Conservation (phyloP, 2,113 vertebrate species). For the Tragelaphus buxtoni region DNA sequence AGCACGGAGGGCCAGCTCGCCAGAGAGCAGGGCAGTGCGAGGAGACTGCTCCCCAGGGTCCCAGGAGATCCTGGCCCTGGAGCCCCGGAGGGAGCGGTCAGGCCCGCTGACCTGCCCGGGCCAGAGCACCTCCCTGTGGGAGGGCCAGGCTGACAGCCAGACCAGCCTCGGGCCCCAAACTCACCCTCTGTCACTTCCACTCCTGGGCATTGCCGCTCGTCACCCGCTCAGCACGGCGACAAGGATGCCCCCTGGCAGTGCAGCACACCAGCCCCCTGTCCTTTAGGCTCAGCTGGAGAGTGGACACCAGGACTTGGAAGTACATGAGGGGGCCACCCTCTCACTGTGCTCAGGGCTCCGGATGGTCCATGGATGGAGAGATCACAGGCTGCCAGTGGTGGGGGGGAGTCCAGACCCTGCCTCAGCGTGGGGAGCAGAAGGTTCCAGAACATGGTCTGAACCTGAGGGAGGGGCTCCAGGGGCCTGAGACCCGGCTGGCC, state of each 20-base stretch:
- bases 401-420: rapidly evolving
- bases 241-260: background rate
- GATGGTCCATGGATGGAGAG: rapidly evolving
- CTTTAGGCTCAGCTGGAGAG: background rate
- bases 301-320: background rate
- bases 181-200: background rate
- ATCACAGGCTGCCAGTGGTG: rapidly evolving
- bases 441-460: background rate
- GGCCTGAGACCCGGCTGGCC: background rate
- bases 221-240: rapidly evolving
- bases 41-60: rapidly evolving
- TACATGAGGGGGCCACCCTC: rapidly evolving
- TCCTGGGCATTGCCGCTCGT: too few relatives aligned
- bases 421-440: rapidly evolving
- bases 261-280: background rate
- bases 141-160: background rate
- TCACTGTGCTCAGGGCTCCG: rapidly evolving
- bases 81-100: rapidly evolving
- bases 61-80: background rate
- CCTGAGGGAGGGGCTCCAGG: background rate
- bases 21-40: background rate
- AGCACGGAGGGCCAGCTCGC: background rate
- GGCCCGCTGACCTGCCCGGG: rapidly evolving
- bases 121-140: too few relatives aligned
- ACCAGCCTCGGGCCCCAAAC: background rate